These are phyloP conservation scores for Agrotis segetum DNA, from an alignment of 2,888 invertebrate species.

Conservation along the genomic window DNA sequence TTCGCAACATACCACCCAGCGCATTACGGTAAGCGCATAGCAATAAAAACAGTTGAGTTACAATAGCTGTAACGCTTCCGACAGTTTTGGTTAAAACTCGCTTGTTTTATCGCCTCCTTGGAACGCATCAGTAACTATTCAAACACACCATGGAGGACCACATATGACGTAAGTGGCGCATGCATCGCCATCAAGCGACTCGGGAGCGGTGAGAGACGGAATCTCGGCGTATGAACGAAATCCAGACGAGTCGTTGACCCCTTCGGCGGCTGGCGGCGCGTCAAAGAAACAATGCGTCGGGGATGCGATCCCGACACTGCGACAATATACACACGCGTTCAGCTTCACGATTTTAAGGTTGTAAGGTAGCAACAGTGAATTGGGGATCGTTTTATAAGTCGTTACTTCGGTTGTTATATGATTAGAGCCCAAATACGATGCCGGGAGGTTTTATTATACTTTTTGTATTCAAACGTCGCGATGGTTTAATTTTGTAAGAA, in stretches of 20 bases:
- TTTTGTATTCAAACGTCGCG: conserved; percentile 15
- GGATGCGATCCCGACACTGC: conserved; percentile 66
- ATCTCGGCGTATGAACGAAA: conserved; percentile 87
- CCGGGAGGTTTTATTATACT: conserved; percentile 21
- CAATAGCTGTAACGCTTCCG: conserved; percentile 12
- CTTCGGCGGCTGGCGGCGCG: conserved; percentile 79
- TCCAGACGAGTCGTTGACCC: conserved; percentile 89
- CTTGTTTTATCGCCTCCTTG: conserved; percentile 9
- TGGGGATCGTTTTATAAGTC: conserved; percentile 39
- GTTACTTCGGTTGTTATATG: conserved; percentile 25
- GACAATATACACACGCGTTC: conserved; percentile 55
- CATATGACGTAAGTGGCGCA: conserved; percentile 65
- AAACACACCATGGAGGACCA: conserved; percentile 49
- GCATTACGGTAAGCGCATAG: conserved; percentile 9
- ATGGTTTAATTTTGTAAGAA: background rate
- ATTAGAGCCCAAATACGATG: conserved; percentile 36
- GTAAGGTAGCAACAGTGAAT: conserved; percentile 42
- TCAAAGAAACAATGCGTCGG: conserved; percentile 88
- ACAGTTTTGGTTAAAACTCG: conserved; percentile 24
- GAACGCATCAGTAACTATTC: conserved; percentile 43
- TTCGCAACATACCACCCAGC: conserved; percentile 12
- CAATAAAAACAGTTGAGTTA: conserved; percentile 26
- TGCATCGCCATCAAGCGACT: conserved; percentile 62
- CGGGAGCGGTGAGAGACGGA: conserved; percentile 69
- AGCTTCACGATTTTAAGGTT: conserved; percentile 41